Percentiles rank a stretch among this genome's conserved stretches.
Evolutionary conservation across 2,888 invertebrate species (phyloP).

Genomic region (Athalia rosae): DNA sequence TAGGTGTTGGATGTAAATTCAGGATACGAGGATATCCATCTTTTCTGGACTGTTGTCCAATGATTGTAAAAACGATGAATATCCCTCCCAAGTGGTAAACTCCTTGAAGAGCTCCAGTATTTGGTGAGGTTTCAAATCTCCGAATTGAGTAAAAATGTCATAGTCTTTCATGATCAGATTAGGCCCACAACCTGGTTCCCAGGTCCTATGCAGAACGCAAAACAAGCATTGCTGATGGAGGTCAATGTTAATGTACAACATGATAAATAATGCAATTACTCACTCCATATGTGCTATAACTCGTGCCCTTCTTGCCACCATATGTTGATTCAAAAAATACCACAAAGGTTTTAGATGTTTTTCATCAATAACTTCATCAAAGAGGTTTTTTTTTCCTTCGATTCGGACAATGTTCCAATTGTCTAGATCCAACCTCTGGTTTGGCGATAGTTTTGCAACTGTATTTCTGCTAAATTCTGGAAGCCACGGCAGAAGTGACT

Average conservation of each 20-base stretch:
- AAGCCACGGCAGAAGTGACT: conserved; percentile 82
- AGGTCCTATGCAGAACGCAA: conserved; percentile 74
- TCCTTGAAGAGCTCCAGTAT: conserved; percentile 80
- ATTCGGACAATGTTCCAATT: conserved; percentile 81
- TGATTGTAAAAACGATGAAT: conserved; percentile 6
- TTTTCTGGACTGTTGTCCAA: conserved; percentile 17
- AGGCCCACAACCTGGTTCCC: conserved; percentile 84
- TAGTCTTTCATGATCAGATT: conserved; percentile 78
- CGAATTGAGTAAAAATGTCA: conserved; percentile 84
- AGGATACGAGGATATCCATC: conserved; percentile 24
- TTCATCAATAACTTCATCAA: conserved; percentile 56
- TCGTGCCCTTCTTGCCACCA: conserved; percentile 77
- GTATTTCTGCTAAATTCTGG: conserved; percentile 33
- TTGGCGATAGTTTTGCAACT: neutral
- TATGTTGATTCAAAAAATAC: conserved; percentile 82
- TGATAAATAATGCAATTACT: conserved; percentile 67
- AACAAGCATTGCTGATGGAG: neutral
- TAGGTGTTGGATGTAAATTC: neutral
- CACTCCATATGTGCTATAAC: conserved; percentile 86
- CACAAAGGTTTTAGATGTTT: conserved; percentile 80
- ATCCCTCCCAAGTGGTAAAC: conserved; percentile 66
- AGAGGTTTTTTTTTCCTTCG: conserved; percentile 77
- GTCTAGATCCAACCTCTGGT: conserved; percentile 71
- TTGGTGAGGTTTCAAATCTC: conserved; percentile 80
- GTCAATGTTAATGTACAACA: conserved; percentile 35